Conservation (phyloP, 2,888 invertebrate genomes). For the Dynastes tityus region DNA sequence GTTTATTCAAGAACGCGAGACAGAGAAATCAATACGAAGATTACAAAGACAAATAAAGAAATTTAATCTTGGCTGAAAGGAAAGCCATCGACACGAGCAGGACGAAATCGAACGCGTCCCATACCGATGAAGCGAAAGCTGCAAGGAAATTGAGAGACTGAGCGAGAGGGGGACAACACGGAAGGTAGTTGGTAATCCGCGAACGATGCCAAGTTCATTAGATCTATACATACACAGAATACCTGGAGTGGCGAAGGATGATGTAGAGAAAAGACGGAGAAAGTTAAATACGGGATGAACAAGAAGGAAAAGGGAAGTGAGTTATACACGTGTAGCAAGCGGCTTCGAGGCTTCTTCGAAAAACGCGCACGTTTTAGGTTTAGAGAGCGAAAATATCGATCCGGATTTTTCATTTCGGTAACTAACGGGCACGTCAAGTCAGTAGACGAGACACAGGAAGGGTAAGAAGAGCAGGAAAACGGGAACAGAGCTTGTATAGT, state of each 20-base stretch:
- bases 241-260: constrained; percentile 44
- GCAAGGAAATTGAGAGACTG: constrained; percentile 15
- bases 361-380: constrained; percentile 50
- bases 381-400: constrained; percentile 48
- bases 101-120: constrained; percentile 2
- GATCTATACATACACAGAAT: constrained; percentile 57
- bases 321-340: neutral
- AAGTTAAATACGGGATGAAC: neutral
- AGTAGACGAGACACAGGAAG: neutral
- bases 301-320: neutral
- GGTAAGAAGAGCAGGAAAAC: neutral
- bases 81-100: constrained; percentile 33
- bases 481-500: neutral
- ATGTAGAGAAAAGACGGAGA: neutral
- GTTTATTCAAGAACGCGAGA: constrained; percentile 30
- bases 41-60: constrained; percentile 54
- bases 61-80: constrained; percentile 50
- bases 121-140: constrained; percentile 21
- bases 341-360: constrained; percentile 20
- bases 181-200: constrained; percentile 60
- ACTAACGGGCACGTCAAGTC: constrained; percentile 34
- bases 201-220: constrained; percentile 66
- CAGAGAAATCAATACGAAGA: constrained; percentile 51
- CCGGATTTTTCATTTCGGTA: constrained; percentile 43
- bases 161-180: constrained; percentile 24